Conservation (phyloP, 2,113 vertebrate genomes). For the Mobula hypostoma region DNA sequence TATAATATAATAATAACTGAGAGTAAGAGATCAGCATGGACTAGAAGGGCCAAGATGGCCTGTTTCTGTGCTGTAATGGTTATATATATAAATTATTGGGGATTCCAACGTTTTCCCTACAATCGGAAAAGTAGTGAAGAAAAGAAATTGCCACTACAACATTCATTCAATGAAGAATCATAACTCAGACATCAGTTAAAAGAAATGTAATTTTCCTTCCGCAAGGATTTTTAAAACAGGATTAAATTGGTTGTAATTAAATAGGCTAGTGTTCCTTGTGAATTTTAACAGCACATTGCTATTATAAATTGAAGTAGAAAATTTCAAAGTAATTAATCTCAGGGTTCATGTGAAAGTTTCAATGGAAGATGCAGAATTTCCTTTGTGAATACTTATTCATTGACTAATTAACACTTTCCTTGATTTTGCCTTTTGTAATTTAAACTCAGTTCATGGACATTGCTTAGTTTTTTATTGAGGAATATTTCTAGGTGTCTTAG, state of each 20-base stretch:
- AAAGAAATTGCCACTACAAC: background rate
- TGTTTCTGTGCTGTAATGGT: too few relatives aligned
- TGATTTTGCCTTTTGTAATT: background rate
- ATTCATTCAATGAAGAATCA: background rate
- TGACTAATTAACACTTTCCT: background rate
- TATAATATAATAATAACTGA: too few relatives aligned
- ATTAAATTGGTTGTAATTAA: background rate
- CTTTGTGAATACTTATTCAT: too few relatives aligned
- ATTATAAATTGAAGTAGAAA: background rate
- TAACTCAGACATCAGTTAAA: background rate
- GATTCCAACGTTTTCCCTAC: background rate
- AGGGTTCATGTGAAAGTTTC: too few relatives aligned
- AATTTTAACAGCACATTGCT: background rate
- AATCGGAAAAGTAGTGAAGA: background rate
- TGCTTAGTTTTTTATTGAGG: background rate
- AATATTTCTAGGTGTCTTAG: background rate
- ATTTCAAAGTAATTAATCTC: background rate
- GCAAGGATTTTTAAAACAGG: background rate
- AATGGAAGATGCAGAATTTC: too few relatives aligned
- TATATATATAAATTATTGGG: background rate
- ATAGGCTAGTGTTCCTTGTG: background rate
- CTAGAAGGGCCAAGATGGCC: too few relatives aligned
- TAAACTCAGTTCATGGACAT: background rate
- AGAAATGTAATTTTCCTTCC: background rate
- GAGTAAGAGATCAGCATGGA: too few relatives aligned